Conservation (phyloP, 64 coral and sea anemone species). For the Acropora yongei region DNA sequence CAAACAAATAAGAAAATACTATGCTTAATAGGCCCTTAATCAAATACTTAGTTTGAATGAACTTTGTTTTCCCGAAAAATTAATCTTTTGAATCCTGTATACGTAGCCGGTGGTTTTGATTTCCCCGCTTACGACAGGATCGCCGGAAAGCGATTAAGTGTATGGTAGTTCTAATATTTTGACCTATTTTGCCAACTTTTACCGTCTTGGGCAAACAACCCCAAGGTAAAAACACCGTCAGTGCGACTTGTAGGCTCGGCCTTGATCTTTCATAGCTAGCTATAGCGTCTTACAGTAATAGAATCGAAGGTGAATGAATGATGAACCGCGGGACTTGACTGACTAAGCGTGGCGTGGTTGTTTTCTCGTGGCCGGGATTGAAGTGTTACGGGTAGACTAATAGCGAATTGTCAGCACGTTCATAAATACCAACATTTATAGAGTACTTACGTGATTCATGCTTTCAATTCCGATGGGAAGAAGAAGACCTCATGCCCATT, state of each 20-base stretch:
- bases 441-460: too few species aligned
- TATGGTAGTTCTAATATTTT: too few species aligned
- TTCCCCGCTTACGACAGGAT: not conserved
- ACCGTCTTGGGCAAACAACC: too few species aligned
- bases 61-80: conserved; percentile 22
- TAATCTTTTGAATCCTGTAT: conserved; percentile 49
- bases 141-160: too few species aligned
- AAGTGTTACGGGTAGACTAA: not conserved
- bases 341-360: too few species aligned
- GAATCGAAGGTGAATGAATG: not conserved
- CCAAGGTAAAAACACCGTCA: too few species aligned
- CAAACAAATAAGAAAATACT: conserved; percentile 15
- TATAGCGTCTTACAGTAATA: not conserved
- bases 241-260: too few species aligned
- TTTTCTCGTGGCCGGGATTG: not conserved
- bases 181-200: too few species aligned
- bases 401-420: not conserved
- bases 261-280: too few species aligned
- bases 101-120: conserved; percentile 43
- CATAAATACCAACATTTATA: not conserved
- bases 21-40: conserved; percentile 2
- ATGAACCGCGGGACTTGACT: too few species aligned
- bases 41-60: conserved; percentile 14
- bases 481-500: too few species aligned
- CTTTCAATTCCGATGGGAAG: too few species aligned